Base-by-base conservation (phyloP, 2,888 invertebrate species). In the Adelphocoris suturalis region DNA sequence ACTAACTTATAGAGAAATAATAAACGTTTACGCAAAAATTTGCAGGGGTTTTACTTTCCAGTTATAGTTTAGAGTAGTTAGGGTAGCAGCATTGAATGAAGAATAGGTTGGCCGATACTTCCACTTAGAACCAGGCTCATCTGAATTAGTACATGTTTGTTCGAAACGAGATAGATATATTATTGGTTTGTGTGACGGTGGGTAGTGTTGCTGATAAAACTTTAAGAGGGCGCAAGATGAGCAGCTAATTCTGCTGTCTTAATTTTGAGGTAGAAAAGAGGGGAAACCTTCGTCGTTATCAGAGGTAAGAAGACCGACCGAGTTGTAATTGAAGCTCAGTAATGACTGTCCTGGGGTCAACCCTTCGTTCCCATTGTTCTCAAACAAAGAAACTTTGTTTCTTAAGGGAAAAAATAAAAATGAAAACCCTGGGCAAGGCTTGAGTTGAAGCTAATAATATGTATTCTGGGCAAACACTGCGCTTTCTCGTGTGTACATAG, bases 251-350 rank as follows among this genome's bases (percentile, higher is more conserved):
- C 23, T 12, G 2, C 3, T n/a, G 61, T 3, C n/a, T 52, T 52
- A 4, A 0, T 23, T 23, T 0, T 11, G 68, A n/a, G 27, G 5
- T 68, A 9, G 46, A 78, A 27, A 9, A 19, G 37, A 16, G 5
- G 76, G 9, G 78, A 28, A 78, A 47, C 5, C 76, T 76, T 76
- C 76, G 47, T 46, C 46, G 37, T 46, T 46, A 78, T 78, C 46
- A 46, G 47, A 78, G 16, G 46, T n/a, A 19, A 19, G 16, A 19
- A n/a, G 78, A 47, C 78, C 78, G 47, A 19, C 78, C 78, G 19
- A 78, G 78, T 78, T 78, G 78, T 78, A 78, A 78, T 78, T 78
- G 78, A 78, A 78, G 78, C 78, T 78, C 78, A 78, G 37, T 78
- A 78, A 78, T 78, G 78, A 78, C 78, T 14, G 46, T 46, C 46